A percentile compares a stretch with the other conserved stretches of the same genome.
phyloP scores from a whole-genome alignment of 2,113 vertebrate species.

The Myotis yumanensis region DNA sequence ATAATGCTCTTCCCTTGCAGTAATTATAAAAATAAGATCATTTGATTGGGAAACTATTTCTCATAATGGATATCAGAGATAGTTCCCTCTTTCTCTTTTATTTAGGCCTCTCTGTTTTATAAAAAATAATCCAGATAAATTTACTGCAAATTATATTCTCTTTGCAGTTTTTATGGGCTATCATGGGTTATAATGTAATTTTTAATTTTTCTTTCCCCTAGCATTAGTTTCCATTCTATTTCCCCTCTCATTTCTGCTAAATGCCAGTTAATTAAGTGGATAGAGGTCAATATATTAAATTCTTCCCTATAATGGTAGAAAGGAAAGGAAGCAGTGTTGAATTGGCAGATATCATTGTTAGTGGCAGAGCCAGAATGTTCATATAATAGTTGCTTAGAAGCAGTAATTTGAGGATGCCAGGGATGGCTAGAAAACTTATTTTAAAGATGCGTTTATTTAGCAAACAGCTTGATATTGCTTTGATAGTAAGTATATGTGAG shows the following conservation, averaged over 20 bases:
- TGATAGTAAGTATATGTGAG: not conserved
- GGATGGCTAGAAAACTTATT: not conserved
- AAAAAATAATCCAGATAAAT: not conserved
- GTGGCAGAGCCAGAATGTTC: not conserved
- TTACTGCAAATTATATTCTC: not conserved
- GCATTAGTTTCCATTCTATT: not conserved
- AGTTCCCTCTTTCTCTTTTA: not conserved
- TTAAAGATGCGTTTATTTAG: slow-evolving; percentile 21
- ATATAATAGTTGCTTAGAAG: not conserved
- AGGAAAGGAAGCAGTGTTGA: not conserved
- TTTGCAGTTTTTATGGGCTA: not conserved
- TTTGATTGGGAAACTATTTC: slow-evolving; percentile 39
- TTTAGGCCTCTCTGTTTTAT: not conserved
- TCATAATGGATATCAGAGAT: not conserved
- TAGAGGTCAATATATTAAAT: not conserved
- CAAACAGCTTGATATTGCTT: not conserved
- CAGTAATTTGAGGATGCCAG: not conserved
- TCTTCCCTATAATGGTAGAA: not conserved
- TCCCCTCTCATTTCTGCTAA: slow-evolving; percentile 25
- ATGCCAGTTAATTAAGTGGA: not conserved
- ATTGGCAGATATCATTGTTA: not conserved
- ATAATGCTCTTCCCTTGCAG: not conserved
- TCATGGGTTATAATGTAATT: slow-evolving; percentile 18
- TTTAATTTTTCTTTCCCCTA: not conserved
- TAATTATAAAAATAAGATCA: slow-evolving; percentile 25